Evolutionary conservation across 2,888 invertebrate species (phyloP), one percentile per base, ranked within the genome.

Genomic region (Hipparchia sbordonii): DNA sequence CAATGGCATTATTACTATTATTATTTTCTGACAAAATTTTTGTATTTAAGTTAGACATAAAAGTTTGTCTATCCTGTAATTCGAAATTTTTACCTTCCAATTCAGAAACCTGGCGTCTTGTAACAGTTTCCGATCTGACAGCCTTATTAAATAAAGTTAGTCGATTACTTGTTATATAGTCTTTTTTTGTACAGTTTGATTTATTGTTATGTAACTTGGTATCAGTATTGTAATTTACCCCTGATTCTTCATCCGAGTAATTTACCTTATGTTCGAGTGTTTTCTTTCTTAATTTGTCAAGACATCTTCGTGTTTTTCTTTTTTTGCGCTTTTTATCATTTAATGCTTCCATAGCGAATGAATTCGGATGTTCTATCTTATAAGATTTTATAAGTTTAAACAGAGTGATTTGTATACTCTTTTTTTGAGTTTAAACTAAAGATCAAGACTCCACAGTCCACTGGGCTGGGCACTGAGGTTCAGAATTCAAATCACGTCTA

Each of bases 141-240:
- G 88, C 85, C 77, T 90, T 92, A 23, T 87, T 86, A 77, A 89
- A 87, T 74, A 92, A 80, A 72, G 90, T 91, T 73, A 92, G 79
- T 45, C 91, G 85, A 74, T 87, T 84, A 54, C 79, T 81, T 69
- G 90, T 89, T 67, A 92, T 80, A 66, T 80, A 82, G 71, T 84
- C 82, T 67, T 76, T 80, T 65, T 78, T 79, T 57, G 67, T 71
- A 7, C 60, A 71, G 67, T 75, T 77, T n/a, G 61, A 67, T 57
- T 74, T 74, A 62, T 78, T 57, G 2, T 57, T 52, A 51, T 4
- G 52, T 46, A 6, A 51, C 77, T 74, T 74, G 71, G 46, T 48
- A 56, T 78, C 72, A 12, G 48, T 6, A 61, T 73, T 61, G 69
- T 70, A 71, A 72, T 70, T 70, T 60, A 68, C 45, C 57, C 23